Percentiles rank a stretch among this genome's conserved stretches.
Conservation (phyloP, 2,888 invertebrate genomes). For the Ectemnius continuus region DNA sequence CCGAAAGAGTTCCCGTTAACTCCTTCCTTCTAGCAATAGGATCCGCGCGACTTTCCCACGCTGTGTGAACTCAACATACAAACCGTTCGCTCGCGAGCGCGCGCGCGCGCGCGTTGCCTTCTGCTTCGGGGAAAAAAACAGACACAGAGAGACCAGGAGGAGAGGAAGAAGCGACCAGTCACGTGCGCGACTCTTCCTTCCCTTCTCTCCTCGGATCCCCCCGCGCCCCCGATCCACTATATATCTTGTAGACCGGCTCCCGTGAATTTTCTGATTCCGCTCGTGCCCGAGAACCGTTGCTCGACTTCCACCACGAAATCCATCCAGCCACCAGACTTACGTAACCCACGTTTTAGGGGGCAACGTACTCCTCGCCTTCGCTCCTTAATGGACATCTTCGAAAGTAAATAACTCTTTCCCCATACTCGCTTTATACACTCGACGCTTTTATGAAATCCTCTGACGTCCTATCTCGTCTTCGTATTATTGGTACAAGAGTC, state of each 20-base stretch:
- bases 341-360: slow-evolving; percentile 42
- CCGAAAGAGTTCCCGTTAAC: slow-evolving; percentile 36
- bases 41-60: slow-evolving; percentile 33
- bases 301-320: slow-evolving; percentile 29
- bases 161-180: too few species aligned
- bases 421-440: background rate
- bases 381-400: background rate
- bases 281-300: slow-evolving; percentile 47
- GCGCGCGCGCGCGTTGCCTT: slow-evolving; percentile 12
- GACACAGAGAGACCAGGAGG: too few species aligned
- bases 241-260: background rate
- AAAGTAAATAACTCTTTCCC: background rate
- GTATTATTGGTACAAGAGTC: too few species aligned
- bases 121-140: background rate
- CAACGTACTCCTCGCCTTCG: slow-evolving; percentile 19
- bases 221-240: background rate
- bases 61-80: slow-evolving; percentile 17
- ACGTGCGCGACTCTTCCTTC: background rate
- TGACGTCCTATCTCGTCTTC: too few species aligned
- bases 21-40: background rate
- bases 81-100: too few species aligned
- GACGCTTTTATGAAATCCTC: too few species aligned
- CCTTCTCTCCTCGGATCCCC: background rate
- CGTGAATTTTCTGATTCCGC: slow-evolving; percentile 46
- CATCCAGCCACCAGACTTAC: slow-evolving; percentile 29